phyloP scores from a whole-genome alignment of 2,888 invertebrate genomes.

The Neocrepidodera transversa region DNA sequence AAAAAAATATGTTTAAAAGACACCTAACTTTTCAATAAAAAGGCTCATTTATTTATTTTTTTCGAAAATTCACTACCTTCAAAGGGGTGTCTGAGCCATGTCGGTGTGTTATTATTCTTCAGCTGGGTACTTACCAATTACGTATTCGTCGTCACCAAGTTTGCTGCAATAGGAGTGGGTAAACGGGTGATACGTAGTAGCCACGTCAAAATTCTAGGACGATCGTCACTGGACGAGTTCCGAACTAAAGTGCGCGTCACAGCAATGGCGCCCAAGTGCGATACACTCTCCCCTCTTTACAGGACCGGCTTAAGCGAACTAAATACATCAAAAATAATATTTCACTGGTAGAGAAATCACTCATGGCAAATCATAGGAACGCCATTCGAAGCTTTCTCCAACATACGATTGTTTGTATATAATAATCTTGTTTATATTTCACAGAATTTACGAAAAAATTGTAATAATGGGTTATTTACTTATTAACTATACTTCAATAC shows the following conservation, averaged over 20 bases:
- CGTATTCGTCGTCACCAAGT: conserved; percentile 95
- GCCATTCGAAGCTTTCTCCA: too few species aligned
- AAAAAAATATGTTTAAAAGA: conserved; percentile 51
- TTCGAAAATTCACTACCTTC: conserved; percentile 47
- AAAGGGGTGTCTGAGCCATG: conserved; percentile 61
- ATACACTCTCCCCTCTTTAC: conserved; percentile 23
- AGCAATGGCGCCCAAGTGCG: conserved; percentile 71
- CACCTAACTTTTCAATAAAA: conserved; percentile 58
- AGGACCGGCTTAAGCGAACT: conserved; percentile 1
- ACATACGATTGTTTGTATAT: too few species aligned
- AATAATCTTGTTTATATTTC: too few species aligned
- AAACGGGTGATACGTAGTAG: conserved; percentile 92
- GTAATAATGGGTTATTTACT: too few species aligned
- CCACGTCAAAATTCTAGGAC: conserved; percentile 89
- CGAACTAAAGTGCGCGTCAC: conserved; percentile 80
- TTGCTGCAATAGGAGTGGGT: conserved; percentile 93
- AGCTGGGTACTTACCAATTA: conserved; percentile 85
- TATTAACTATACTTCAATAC: too few species aligned
- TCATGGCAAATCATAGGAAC: too few species aligned
- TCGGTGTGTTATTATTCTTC: conserved; percentile 67
- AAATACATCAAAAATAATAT: too few species aligned
- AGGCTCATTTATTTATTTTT: conserved; percentile 38
- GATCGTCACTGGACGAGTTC: conserved; percentile 83
- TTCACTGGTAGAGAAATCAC: too few species aligned
- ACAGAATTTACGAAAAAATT: too few species aligned